Conservation (phyloP, 2,113 vertebrate genomes). For the Macrotus californicus region DNA sequence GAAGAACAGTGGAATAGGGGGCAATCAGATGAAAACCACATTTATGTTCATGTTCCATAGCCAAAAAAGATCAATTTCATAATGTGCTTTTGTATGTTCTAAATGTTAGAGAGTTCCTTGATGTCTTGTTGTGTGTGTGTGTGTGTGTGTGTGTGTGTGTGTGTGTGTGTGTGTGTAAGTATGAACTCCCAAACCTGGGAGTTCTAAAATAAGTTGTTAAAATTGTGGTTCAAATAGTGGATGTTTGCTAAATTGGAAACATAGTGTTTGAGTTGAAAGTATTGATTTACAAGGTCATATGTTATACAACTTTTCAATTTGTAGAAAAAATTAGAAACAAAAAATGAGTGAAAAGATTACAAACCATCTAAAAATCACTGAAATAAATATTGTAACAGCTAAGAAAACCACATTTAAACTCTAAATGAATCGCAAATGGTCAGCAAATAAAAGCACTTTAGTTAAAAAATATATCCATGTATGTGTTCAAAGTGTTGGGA, state of each 20-base stretch:
- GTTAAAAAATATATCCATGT: not conserved
- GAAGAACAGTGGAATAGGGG: not conserved
- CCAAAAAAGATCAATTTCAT: not conserved
- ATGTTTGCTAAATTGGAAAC: not conserved
- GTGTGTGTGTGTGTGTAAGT: not conserved
- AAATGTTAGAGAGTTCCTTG: not conserved
- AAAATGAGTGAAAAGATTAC: not conserved
- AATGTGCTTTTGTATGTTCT: not conserved
- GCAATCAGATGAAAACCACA: not conserved
- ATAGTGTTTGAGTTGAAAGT: not conserved
- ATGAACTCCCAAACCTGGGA: not conserved
- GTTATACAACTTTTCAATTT: not conserved
- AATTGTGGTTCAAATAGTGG: not conserved
- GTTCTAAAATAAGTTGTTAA: not conserved
- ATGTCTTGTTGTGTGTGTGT: not conserved
- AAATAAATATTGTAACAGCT: not conserved
- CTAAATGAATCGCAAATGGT: not conserved
- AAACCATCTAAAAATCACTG: not conserved
- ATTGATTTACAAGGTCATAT: not conserved
- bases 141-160: not conserved
- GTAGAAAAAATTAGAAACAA: not conserved
- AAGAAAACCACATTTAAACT: not conserved
- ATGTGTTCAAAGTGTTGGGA: not conserved
- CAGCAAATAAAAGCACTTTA: not conserved
- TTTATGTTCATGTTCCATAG: not conserved